phyloP scores from a whole-genome alignment of 2,113 vertebrate species.

The Limanda limanda region DNA sequence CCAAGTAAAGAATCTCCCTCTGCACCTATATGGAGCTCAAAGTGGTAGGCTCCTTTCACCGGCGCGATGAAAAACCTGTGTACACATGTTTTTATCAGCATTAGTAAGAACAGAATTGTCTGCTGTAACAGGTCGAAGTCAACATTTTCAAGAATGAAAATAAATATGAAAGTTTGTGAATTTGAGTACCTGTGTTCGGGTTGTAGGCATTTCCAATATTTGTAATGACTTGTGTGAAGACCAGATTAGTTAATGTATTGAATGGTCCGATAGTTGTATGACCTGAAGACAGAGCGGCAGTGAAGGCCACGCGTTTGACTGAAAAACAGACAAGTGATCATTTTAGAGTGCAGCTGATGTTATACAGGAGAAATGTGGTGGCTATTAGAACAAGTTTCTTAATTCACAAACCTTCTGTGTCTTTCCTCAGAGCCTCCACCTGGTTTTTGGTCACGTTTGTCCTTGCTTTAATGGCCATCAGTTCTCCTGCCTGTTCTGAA shows the following conservation, averaged over 20 bases:
- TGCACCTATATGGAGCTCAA: conserved; percentile 12
- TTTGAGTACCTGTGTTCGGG: conserved; percentile 37
- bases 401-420: conserved; percentile 32
- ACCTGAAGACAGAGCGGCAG: conserved; percentile 36
- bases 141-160: not conserved
- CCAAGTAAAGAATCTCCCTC: fast-evolving
- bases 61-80: conserved; percentile 56
- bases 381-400: not conserved
- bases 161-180: too few species aligned
- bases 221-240: conserved; percentile 23
- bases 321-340: not conserved
- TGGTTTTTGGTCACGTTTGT: conserved; percentile 33
- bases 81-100: too few species aligned
- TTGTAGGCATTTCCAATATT: conserved; percentile 55
- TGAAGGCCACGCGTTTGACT: conserved; percentile 58
- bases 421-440: conserved; percentile 36
- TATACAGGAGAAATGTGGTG: not conserved
- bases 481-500: conserved; percentile 31
- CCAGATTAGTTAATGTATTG: not conserved
- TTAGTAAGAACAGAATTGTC: not conserved
- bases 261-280: not conserved
- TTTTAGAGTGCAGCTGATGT: not conserved
- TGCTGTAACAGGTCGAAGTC: not conserved
- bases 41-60: conserved; percentile 55
- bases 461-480: conserved; percentile 18